Evolutionary conservation across 2,113 vertebrate species (phyloP).

Genomic region (Cynocephalus volans): DNA sequence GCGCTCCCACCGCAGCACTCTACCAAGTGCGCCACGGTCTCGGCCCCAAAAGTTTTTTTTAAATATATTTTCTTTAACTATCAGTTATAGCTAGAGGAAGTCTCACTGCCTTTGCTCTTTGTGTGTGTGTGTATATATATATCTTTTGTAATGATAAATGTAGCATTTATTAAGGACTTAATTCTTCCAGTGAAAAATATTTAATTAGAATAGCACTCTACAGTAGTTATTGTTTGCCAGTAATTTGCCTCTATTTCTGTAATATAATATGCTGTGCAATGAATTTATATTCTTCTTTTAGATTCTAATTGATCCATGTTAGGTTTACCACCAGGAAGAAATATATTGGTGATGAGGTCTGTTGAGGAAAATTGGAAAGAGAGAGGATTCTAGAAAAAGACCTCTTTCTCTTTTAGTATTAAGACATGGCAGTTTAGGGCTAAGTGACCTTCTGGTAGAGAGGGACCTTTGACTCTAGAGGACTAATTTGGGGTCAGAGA

Average conservation of each 20-base stretch:
- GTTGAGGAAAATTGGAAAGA: not conserved
- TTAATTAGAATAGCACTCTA: not conserved
- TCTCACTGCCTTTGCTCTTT: slow-evolving; percentile 45
- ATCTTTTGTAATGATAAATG: slow-evolving; percentile 42
- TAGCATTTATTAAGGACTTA: slow-evolving; percentile 54
- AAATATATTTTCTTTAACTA: slow-evolving; percentile 47
- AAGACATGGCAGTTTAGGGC: too few species aligned
- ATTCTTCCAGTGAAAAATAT: slow-evolving; percentile 29
- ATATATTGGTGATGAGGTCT: not conserved
- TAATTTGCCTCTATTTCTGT: slow-evolving; percentile 1
- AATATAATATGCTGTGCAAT: not conserved
- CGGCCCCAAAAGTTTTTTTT: too few species aligned
- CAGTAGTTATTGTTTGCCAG: not conserved
- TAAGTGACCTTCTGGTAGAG: not conserved
- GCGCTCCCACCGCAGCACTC: too few species aligned
- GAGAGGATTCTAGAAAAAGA: not conserved
- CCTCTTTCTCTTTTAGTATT: not conserved
- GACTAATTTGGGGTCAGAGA: not conserved
- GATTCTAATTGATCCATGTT: not conserved
- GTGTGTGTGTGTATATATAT: not conserved
- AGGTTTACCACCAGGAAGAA: not conserved
- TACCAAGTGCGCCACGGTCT: too few species aligned
- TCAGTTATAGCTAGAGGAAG: not conserved
- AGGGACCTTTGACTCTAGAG: not conserved
- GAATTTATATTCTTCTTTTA: not conserved